These are phyloP conservation scores for Pyrrhia umbra DNA, from an alignment of 2,888 invertebrate species.

Conservation along the genomic window DNA sequence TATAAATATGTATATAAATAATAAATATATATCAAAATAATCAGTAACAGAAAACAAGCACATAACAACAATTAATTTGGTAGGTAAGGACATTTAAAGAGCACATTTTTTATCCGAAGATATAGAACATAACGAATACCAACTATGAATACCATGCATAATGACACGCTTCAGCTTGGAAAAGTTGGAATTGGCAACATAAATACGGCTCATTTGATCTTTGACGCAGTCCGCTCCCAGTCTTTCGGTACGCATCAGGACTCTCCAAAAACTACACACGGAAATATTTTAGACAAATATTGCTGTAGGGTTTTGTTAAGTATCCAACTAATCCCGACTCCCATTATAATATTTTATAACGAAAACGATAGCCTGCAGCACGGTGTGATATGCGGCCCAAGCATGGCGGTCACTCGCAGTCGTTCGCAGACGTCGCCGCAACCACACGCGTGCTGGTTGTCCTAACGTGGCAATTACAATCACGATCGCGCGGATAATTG, in stretches of 20 bases:
- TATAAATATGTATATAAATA: too few relatives aligned
- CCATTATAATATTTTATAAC: conserved; percentile 77
- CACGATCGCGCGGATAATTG: conserved; percentile 37
- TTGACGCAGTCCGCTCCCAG: background rate
- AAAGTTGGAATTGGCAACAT: conserved; percentile 14
- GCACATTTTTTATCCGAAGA: too few relatives aligned
- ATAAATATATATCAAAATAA: too few relatives aligned
- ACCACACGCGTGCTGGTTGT: conserved; percentile 70
- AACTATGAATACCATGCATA: conserved; percentile 17
- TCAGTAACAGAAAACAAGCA: too few relatives aligned
- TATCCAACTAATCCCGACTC: too few relatives aligned
- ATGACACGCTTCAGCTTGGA: conserved; percentile 2
- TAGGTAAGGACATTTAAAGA: too few relatives aligned
- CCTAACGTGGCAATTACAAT: conserved; percentile 42
- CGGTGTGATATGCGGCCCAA: conserved; percentile 66
- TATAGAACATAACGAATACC: conserved; percentile 16
- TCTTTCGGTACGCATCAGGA: background rate
- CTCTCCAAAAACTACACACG: too few relatives aligned
- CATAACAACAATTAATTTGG: too few relatives aligned
- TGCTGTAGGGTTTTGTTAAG: too few relatives aligned
- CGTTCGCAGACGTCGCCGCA: conserved; percentile 69
- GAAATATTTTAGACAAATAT: too few relatives aligned
- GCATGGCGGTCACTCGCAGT: conserved; percentile 75
- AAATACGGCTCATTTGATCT: conserved; percentile 20
- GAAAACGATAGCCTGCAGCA: conserved; percentile 76